A percentile compares a stretch with the other conserved stretches of the same genome.
Evolutionary conservation across 2,113 vertebrate species (phyloP).

Genomic region (Plotosus lineatus): DNA sequence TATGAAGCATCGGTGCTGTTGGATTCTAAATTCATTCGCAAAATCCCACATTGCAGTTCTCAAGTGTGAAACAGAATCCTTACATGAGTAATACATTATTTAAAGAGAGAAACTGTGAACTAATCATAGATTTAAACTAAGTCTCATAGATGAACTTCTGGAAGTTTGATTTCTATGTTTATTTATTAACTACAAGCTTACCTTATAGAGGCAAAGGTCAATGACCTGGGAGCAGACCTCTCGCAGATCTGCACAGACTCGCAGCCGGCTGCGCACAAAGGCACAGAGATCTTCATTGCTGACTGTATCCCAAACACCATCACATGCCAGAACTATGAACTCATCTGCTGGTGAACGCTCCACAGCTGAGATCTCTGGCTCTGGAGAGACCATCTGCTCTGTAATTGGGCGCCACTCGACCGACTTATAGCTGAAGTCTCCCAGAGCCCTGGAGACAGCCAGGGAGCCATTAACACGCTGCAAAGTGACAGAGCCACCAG

Average conservation of each 20-base stretch:
- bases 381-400: constrained; percentile 80
- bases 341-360: constrained; percentile 73
- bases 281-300: constrained; percentile 74
- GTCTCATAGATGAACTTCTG: constrained; percentile 1
- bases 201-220: constrained; percentile 82
- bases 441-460: constrained; percentile 79
- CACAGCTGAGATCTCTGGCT: constrained; percentile 78
- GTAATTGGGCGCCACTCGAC: constrained; percentile 70
- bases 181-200: constrained; percentile 52
- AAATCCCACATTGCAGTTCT: constrained; percentile 12
- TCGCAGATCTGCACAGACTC: constrained; percentile 73
- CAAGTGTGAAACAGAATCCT: constrained; percentile 42
- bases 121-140: constrained; percentile 5
- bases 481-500: constrained; percentile 74
- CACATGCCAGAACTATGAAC: constrained; percentile 81
- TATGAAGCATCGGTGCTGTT: constrained; percentile 11
- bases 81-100: constrained; percentile 42
- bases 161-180: neutral
- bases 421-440: constrained; percentile 81
- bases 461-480: constrained; percentile 80
- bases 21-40: constrained; percentile 34
- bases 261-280: constrained; percentile 75
- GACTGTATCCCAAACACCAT: constrained; percentile 81
- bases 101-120: constrained; percentile 18
- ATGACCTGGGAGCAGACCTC: constrained; percentile 79